Conservation (phyloP, 2,113 vertebrate genomes). For the Donacobius atricapilla region DNA sequence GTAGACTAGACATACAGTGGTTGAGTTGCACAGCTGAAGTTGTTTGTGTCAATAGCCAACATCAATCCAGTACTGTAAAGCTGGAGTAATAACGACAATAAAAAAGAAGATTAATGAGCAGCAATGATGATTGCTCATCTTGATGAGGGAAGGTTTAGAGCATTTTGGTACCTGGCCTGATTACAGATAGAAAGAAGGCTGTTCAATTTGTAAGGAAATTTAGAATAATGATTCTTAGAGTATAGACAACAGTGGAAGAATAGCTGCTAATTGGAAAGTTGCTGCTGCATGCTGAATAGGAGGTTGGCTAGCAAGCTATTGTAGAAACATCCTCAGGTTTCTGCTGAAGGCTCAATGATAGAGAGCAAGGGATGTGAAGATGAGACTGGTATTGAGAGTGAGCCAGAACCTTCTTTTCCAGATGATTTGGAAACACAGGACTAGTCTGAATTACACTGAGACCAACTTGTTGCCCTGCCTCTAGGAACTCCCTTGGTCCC, state of each 20-base stretch:
- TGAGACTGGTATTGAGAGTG: background rate
- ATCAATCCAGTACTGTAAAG: background rate
- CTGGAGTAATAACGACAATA: background rate
- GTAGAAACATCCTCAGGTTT: background rate
- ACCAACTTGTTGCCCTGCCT: background rate
- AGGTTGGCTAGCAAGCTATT: background rate
- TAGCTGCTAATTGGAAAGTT: slow-evolving; percentile 45
- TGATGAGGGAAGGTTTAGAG: background rate
- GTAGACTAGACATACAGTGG: background rate
- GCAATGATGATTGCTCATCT: background rate
- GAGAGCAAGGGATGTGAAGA: background rate
- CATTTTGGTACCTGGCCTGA: slow-evolving; percentile 9
- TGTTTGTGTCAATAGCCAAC: background rate
- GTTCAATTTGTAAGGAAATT: slow-evolving; percentile 24
- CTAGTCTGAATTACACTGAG: background rate
- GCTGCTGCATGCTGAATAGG: background rate
- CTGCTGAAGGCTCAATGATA: background rate
- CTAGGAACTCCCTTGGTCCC: background rate
- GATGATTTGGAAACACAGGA: background rate
- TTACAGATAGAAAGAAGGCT: background rate
- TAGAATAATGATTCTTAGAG: slow-evolving; percentile 38
- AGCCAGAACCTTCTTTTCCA: background rate
- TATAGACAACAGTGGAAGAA: background rate
- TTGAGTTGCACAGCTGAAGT: background rate
- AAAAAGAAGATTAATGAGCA: slow-evolving; percentile 1